Base-by-base conservation (phyloP, 23 tunicate genomes). In the Halocynthia aurantium region DNA sequence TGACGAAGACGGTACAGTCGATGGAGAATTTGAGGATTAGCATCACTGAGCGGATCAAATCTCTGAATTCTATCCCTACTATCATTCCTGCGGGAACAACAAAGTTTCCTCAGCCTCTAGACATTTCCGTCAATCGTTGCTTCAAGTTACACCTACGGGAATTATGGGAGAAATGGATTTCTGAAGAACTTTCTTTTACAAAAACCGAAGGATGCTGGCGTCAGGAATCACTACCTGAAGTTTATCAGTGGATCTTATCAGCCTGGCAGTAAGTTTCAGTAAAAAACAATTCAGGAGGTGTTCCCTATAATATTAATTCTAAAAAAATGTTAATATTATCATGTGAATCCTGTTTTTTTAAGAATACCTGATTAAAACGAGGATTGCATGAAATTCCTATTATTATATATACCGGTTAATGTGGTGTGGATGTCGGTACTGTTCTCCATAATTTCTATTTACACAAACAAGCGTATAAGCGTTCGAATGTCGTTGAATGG, bases 21-120 rank as follows among this genome's bases (percentile, higher is more conserved):
- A 70, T 70, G 70, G 84, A 81, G 77, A 70, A 76, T 77, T 57
- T 81, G 84, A 68, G 84, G 77, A 77, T 77, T 81, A 76, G 70
- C 71, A 68, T 81, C 77, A 81, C 67, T 69, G 84, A 81, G 70
- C 77, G 70, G 50, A 77, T 81, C 57, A 81, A 81, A 81, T 76
- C 84, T 50, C 72, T 78, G 72, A 72, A 81, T 72, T 81, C 85
- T 71, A 78, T 71, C 71, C 77, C 72, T 81, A 57, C 78, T 78
- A 78, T 81, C 72, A 81, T 81, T 81, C 78, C 85, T 51, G 85
- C 78, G 72, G 85, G 78, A 78, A 71, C 72, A 81, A 81, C 85
- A 77, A 81, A 81, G 72, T 77, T 71, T 71, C 85, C 72, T 81
- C 85, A 81, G 78, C 85, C 85, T 77, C 85, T 81, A 71, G 85